A percentile compares a stretch with the other conserved stretches of the same genome.
phyloP scores from a whole-genome alignment of 2,888 invertebrate genomes.

The Notodonta ziczac region DNA sequence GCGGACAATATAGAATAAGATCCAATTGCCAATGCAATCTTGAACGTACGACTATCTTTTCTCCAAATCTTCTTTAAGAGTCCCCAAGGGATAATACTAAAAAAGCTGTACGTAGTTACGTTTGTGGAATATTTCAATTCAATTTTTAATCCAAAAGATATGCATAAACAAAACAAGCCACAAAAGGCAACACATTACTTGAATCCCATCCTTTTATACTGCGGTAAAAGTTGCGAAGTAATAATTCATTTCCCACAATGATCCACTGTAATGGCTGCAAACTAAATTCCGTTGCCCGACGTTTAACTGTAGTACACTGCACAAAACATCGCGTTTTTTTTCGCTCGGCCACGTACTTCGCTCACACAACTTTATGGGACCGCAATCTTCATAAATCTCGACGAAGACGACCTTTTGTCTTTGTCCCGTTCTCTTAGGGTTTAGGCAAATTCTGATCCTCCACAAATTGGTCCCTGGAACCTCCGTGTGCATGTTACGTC shows the following conservation, averaged over 20 bases:
- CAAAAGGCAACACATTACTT: conserved; percentile 31
- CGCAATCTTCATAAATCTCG: conserved; percentile 78
- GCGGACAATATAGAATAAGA: conserved; percentile 27
- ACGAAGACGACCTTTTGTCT: conserved; percentile 73
- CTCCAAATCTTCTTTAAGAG: conserved; percentile 12
- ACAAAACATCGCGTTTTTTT: conserved; percentile 34
- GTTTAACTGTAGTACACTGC: conserved; percentile 26
- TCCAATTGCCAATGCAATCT: conserved; percentile 19
- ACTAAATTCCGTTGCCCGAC: conserved; percentile 33
- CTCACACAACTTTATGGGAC: conserved; percentile 53
- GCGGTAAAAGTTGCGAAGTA: conserved; percentile 36
- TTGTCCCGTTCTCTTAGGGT: conserved; percentile 66
- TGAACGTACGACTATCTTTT: conserved; percentile 18
- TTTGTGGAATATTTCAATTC: too few species aligned
- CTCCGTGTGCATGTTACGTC: conserved; percentile 51
- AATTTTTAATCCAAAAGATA: conserved; percentile 26
- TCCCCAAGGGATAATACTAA: not conserved
- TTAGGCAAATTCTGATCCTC: conserved; percentile 75
- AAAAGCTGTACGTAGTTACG: not conserved
- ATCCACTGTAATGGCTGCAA: conserved; percentile 36
- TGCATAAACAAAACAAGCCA: conserved; percentile 30
- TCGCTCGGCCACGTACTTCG: conserved; percentile 37
- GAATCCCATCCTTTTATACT: conserved; percentile 30
- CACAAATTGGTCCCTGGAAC: conserved; percentile 66
- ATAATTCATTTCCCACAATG: conserved; percentile 43